These are phyloP conservation scores for Mystacornis crossleyi DNA, from an alignment of 2,113 vertebrate species.

Conservation along the genomic window DNA sequence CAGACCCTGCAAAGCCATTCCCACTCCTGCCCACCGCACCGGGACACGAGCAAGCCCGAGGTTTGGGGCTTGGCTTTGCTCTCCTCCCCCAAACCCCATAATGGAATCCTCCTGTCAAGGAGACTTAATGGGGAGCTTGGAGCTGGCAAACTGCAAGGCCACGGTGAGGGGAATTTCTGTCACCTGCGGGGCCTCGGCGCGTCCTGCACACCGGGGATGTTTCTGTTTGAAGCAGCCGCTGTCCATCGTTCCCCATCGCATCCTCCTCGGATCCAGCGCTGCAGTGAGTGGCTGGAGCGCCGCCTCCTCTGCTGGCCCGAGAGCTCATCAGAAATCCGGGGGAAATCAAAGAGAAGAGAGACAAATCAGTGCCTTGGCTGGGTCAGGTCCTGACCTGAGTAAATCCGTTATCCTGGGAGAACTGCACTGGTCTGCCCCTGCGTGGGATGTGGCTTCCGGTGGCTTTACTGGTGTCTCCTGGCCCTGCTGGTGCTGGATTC, in stretches of 20 bases:
- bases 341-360: accelerated
- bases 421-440: accelerated
- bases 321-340: accelerated
- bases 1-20: not conserved
- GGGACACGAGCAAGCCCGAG: not conserved
- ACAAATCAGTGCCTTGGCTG: not conserved
- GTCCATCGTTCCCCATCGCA: accelerated
- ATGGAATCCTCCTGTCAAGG: not conserved
- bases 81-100: not conserved
- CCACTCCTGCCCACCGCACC: not conserved
- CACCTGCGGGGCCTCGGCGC: not conserved
- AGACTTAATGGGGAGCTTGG: not conserved
- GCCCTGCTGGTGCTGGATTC: not conserved
- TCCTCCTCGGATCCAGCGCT: not conserved
- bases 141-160: not conserved
- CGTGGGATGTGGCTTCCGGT: not conserved
- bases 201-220: not conserved
- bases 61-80: not conserved
- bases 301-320: not conserved
- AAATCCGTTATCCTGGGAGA: not conserved
- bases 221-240: not conserved
- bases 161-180: accelerated
- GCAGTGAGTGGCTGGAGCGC: accelerated
- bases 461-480: not conserved
- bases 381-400: not conserved